A percentile compares a stretch with the other conserved stretches of the same genome.
Conservation (phyloP, 2,113 vertebrate species). For the Thermophis baileyi region DNA sequence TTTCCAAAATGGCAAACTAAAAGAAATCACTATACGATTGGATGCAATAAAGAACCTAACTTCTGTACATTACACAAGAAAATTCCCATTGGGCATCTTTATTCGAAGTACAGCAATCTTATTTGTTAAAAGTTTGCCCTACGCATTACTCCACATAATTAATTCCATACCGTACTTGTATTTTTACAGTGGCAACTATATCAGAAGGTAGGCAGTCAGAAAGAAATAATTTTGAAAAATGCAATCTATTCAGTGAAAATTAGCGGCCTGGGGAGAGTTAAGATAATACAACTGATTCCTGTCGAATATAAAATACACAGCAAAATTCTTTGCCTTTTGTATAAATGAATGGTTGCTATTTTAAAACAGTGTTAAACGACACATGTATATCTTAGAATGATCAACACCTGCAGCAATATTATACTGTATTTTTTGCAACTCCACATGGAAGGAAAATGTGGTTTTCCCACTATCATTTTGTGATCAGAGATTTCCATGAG, state of each 20-base stretch:
- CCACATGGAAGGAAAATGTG: not conserved
- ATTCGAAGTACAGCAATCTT: not conserved
- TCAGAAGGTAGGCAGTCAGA: not conserved
- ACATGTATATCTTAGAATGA: not conserved
- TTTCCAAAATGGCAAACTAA: no score
- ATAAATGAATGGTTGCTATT: not conserved
- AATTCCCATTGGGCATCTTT: not conserved
- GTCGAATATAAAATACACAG: not conserved
- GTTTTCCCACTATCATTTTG: conserved; percentile 5
- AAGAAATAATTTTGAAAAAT: not conserved
- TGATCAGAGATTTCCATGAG: not conserved
- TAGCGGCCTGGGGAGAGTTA: not conserved
- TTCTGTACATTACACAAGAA: not conserved
- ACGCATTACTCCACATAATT: not conserved
- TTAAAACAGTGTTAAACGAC: not conserved
- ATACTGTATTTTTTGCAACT: not conserved
- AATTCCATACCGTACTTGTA: not conserved
- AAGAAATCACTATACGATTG: no score
- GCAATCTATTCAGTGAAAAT: not conserved
- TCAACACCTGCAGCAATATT: conserved; percentile 24
- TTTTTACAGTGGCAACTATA: not conserved
- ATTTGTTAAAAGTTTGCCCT: not conserved
- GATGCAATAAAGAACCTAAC: no score
- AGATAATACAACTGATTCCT: not conserved
- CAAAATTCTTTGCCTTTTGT: not conserved